phyloP scores from a whole-genome alignment of 2,113 vertebrate species.

The Talpa occidentalis region DNA sequence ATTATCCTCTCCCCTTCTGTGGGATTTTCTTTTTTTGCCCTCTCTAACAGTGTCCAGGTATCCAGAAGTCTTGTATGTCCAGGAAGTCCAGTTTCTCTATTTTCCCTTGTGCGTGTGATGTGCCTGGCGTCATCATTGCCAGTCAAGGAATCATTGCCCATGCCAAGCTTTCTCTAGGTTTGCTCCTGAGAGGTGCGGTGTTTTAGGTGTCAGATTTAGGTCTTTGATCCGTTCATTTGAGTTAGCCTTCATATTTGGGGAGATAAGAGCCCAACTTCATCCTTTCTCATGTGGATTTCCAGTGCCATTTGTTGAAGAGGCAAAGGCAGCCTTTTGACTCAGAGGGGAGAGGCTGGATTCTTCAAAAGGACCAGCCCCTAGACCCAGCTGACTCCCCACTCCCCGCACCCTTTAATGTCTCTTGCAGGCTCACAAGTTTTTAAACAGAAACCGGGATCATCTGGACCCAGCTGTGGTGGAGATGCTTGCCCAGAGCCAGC shows the following conservation, averaged over 20 bases:
- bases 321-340: not conserved
- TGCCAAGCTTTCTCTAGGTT: not conserved
- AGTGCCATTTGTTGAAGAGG: not conserved
- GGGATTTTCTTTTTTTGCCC: not conserved
- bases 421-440: constrained; percentile 94
- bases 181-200: not conserved
- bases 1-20: not conserved
- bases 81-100: not conserved
- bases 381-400: not conserved
- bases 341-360: not conserved
- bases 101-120: not conserved
- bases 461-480: constrained; percentile 90
- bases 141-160: too few species aligned
- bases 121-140: too few species aligned
- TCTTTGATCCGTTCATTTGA: not conserved
- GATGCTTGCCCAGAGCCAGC: constrained; percentile 90
- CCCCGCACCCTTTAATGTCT: not conserved
- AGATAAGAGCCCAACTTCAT: not conserved
- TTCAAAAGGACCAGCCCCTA: fast-evolving
- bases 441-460: constrained; percentile 93
- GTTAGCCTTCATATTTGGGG: not conserved
- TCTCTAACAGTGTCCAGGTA: not conserved
- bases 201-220: not conserved
- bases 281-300: not conserved
- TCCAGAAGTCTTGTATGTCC: not conserved